Conservation (phyloP, 2,113 vertebrate genomes). For the Trogon melanurus region DNA sequence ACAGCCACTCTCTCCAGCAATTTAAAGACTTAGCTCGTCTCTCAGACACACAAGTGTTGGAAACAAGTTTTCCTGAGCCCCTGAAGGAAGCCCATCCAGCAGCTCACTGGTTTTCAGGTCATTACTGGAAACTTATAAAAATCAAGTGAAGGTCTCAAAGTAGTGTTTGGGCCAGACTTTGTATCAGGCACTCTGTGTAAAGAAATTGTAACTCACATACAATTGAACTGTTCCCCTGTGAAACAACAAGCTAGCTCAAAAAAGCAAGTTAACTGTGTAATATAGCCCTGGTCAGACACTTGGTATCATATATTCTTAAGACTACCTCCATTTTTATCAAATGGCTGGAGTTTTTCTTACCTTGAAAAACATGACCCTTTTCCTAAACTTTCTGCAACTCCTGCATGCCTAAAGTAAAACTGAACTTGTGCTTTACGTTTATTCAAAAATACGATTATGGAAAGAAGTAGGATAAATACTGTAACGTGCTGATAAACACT, state of each 20-base stretch:
- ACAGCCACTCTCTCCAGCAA: not conserved
- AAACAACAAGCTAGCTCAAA: not conserved
- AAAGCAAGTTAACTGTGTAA: constrained; percentile 20
- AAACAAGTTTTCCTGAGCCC: not conserved
- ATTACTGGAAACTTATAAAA: not conserved
- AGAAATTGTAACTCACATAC: not conserved
- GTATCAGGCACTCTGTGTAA: not conserved
- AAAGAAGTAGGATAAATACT: constrained; percentile 3
- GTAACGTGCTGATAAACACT: not conserved
- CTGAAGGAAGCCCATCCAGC: not conserved
- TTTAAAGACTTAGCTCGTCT: not conserved
- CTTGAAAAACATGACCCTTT: not conserved
- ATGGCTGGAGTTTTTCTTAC: constrained; percentile 26
- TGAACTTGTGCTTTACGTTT: not conserved
- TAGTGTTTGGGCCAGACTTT: not conserved
- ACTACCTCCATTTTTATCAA: constrained; percentile 56
- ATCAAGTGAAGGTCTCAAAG: not conserved
- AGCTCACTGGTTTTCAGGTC: not conserved
- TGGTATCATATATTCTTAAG: not conserved
- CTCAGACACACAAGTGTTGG: not conserved
- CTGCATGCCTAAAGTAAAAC: constrained; percentile 39
- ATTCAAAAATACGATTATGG: constrained; percentile 17
- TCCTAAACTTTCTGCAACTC: not conserved
- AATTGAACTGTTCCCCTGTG: not conserved
- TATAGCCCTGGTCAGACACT: constrained; percentile 7